These are phyloP conservation scores for Galagoides demidoff DNA, from an alignment of 2,797 vertebrate genomes.

Conservation along the genomic window DNA sequence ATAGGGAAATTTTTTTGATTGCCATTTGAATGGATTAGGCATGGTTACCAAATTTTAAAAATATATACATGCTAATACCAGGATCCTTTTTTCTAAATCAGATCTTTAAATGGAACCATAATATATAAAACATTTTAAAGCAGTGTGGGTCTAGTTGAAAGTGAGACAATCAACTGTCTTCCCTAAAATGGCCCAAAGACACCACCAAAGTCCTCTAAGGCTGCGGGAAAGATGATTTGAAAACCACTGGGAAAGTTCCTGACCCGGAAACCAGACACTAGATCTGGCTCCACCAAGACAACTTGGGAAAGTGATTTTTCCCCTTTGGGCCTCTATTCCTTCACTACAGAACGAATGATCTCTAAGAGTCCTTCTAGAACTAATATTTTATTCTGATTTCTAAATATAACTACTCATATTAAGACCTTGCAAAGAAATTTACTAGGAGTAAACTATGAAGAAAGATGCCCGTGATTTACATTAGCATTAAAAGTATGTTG, in stretches of 20 bases:
- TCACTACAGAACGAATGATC: conserved; percentile 8
- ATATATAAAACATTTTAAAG: conserved; percentile 1
- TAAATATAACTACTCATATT: conserved; percentile 69
- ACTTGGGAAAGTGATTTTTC: neutral
- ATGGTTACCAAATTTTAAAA: conserved; percentile 27
- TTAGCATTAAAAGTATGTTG: conserved; percentile 62
- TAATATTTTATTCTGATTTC: conserved; percentile 55
- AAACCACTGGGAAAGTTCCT: neutral
- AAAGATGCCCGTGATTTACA: conserved; percentile 59
- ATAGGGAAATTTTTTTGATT: conserved; percentile 38
- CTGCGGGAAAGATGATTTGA: neutral
- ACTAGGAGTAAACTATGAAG: conserved; percentile 64
- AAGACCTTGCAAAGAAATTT: conserved; percentile 57
- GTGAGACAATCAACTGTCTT: conserved; percentile 10
- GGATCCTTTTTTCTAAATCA: neutral
- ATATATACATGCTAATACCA: neutral
- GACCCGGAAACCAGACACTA: neutral
- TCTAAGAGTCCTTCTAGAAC: neutral
- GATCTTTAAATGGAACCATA: neutral
- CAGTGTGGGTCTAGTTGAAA: conserved; percentile 2
- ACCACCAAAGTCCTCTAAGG: neutral
- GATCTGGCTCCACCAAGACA: neutral
- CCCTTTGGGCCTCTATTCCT: neutral
- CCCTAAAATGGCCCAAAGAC: neutral
- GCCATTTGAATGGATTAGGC: conserved; percentile 24